These are phyloP conservation scores for Agrotis exclamationis DNA, from an alignment of 2,888 invertebrate species.

Conservation along the genomic window DNA sequence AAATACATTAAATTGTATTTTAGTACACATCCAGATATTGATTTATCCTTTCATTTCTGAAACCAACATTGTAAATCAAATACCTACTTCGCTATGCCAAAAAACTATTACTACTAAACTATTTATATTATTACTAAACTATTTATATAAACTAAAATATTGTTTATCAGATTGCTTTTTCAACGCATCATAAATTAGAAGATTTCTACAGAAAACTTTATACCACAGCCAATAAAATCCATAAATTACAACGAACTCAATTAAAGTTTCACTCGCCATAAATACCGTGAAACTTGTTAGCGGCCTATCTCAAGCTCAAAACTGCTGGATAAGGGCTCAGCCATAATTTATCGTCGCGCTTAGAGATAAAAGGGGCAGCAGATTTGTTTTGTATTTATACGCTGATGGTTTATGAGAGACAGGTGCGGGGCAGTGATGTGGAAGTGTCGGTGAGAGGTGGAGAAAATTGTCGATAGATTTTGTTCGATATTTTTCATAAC, in stretches of 20 bases:
- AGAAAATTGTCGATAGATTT: conserved; percentile 26
- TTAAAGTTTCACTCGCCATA: conserved; percentile 49
- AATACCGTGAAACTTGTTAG: conserved; percentile 59
- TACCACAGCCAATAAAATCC: conserved; percentile 15
- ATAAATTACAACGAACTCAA: conserved; percentile 41
- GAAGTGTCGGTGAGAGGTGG: conserved; percentile 3
- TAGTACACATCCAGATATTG: background rate
- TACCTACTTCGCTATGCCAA: no score
- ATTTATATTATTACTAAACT: no score
- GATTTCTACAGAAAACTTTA: background rate
- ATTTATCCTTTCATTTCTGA: background rate
- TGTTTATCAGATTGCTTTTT: background rate
- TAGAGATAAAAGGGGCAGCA: conserved; percentile 76
- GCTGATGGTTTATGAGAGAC: conserved; percentile 78
- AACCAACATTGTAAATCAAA: no score
- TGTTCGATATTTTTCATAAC: no score
- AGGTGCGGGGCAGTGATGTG: conserved; percentile 70
- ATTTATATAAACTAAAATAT: background rate
- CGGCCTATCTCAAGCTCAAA: conserved; percentile 59
- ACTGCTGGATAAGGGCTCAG: conserved; percentile 61
- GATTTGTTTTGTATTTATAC: conserved; percentile 77
- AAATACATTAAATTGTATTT: no score
- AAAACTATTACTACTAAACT: no score
- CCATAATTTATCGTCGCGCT: conserved; percentile 67
- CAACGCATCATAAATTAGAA: background rate